These are phyloP conservation scores for Opisthograptis luteolata DNA, from an alignment of 2,888 invertebrate genomes.

Conservation along the genomic window DNA sequence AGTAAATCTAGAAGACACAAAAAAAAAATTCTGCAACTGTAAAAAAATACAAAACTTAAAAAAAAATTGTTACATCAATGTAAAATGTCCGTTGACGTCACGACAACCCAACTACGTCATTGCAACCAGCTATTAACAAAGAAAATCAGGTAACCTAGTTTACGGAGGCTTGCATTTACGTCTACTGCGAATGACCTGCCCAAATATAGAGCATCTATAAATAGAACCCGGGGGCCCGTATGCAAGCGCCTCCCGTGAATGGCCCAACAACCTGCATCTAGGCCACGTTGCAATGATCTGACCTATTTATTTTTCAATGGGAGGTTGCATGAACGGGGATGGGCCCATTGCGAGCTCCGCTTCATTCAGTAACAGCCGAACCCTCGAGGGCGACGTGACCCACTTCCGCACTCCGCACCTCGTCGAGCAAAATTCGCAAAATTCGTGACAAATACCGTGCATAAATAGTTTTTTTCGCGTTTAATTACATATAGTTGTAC, in stretches of 20 bases:
- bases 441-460: slow-evolving; percentile 17
- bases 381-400: slow-evolving; percentile 74
- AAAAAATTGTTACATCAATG: background rate
- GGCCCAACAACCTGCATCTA: slow-evolving; percentile 68
- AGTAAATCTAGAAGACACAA: background rate
- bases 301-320: slow-evolving; percentile 84
- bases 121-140: slow-evolving; percentile 67
- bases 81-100: slow-evolving; percentile 62
- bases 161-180: slow-evolving; percentile 75
- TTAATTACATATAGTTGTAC: slow-evolving; percentile 1
- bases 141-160: slow-evolving; percentile 82
- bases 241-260: slow-evolving; percentile 67
- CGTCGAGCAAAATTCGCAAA: slow-evolving; percentile 19
- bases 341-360: slow-evolving; percentile 69
- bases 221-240: slow-evolving; percentile 68
- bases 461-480: slow-evolving; percentile 6
- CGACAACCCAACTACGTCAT: slow-evolving; percentile 67
- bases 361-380: slow-evolving; percentile 79
- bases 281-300: slow-evolving; percentile 80
- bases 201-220: slow-evolving; percentile 81
- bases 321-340: slow-evolving; percentile 77
- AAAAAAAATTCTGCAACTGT: background rate
- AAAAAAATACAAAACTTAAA: background rate
- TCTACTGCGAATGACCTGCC: slow-evolving; percentile 77
- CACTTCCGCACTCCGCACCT: slow-evolving; percentile 55